Percentiles rank a stretch among this genome's conserved stretches.
These are phyloP conservation scores for Heliconius sara DNA, from an alignment of 2,888 invertebrate species.

Conservation along the genomic window DNA sequence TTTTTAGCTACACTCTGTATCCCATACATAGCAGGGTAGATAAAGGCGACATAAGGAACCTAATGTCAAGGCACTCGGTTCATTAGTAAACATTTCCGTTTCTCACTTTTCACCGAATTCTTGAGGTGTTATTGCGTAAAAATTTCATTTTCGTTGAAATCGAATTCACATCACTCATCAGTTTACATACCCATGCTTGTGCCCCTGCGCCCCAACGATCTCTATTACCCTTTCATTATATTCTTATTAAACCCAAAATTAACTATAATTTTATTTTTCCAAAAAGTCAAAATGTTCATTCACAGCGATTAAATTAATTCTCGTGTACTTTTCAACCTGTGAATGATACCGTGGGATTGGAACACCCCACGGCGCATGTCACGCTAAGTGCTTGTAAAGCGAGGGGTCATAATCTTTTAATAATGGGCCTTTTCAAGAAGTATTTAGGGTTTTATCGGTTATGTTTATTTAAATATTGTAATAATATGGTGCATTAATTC, in stretches of 20 bases:
- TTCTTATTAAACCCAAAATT: background rate
- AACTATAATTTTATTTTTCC: background rate
- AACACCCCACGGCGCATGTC: slow-evolving; percentile 42
- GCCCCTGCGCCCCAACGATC: background rate
- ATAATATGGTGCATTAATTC: background rate
- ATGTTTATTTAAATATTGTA: background rate
- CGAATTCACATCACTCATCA: background rate
- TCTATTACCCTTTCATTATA: background rate
- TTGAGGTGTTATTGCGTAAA: no score
- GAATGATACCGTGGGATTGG: slow-evolving; percentile 39
- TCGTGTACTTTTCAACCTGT: slow-evolving; percentile 32
- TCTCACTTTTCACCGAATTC: no score
- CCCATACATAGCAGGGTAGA: no score
- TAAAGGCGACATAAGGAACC: no score
- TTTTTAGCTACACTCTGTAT: no score
- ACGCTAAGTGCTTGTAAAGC: slow-evolving; percentile 20
- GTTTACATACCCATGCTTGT: no score
- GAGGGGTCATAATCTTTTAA: slow-evolving; percentile 33
- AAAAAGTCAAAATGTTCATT: slow-evolving; percentile 19
- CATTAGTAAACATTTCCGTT: no score
- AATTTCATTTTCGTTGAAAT: background rate
- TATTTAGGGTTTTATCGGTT: background rate
- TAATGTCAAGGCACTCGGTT: no score
- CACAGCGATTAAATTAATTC: slow-evolving; percentile 33
- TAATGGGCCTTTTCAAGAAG: background rate